Percentiles rank a stretch among this genome's conserved stretches.
These are phyloP conservation scores for Anolis apletophallus DNA, from an alignment of 2,797 vertebrate species.

Conservation along the genomic window DNA sequence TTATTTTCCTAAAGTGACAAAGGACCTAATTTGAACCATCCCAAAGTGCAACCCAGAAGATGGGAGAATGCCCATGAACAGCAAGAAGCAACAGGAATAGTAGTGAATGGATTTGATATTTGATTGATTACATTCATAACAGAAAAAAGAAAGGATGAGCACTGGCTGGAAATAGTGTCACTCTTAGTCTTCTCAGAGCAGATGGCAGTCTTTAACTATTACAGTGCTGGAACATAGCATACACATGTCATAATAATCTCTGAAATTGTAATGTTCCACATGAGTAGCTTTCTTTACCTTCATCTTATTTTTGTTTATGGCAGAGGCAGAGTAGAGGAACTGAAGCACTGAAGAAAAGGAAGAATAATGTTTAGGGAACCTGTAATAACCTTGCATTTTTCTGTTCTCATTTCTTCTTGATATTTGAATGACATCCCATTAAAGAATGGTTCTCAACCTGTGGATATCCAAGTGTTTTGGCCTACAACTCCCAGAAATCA, in stretches of 20 bases:
- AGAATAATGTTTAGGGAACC: background rate
- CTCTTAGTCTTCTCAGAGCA: background rate
- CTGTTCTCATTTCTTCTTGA: background rate
- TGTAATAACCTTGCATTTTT: background rate
- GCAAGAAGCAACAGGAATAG: background rate
- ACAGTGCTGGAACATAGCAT: background rate
- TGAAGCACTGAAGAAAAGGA: background rate
- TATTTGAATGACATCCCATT: background rate
- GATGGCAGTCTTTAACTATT: background rate
- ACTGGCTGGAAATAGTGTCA: background rate
- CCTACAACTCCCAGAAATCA: too few relatives aligned
- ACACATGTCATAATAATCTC: background rate
- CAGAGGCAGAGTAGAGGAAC: background rate
- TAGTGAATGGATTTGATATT: background rate
- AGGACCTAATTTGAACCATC: background rate
- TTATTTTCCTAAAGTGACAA: too few relatives aligned
- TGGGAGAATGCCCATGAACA: background rate
- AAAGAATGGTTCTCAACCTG: too few relatives aligned
- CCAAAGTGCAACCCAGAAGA: background rate
- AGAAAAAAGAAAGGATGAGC: background rate
- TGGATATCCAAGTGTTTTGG: too few relatives aligned
- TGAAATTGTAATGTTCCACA: background rate
- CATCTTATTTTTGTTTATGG: background rate
- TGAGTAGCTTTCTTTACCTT: background rate
- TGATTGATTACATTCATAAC: background rate